These are phyloP conservation scores for Pimpla rufipes DNA, from an alignment of 2,888 invertebrate genomes.

Conservation along the genomic window DNA sequence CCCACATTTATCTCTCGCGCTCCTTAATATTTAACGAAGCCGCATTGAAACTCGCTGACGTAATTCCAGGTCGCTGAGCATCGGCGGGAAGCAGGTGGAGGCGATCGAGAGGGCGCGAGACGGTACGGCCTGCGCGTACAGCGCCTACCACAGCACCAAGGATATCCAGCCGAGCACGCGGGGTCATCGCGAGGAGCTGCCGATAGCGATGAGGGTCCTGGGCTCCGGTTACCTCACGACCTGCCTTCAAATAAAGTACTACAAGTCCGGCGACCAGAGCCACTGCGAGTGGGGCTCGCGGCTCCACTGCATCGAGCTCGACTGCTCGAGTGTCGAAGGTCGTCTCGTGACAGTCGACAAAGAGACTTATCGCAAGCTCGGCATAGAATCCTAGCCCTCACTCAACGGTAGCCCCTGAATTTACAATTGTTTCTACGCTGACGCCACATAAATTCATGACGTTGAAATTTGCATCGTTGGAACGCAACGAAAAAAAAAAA, in stretches of 20 bases:
- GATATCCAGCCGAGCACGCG: conserved; percentile 84
- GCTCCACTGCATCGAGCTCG: conserved; percentile 86
- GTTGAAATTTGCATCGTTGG: too few species aligned
- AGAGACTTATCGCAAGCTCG: conserved; percentile 85
- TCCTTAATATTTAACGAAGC: too few species aligned
- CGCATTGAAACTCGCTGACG: conserved; percentile 23
- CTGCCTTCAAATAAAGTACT: conserved; percentile 87
- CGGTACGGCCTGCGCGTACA: conserved; percentile 86
- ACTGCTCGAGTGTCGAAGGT: conserved; percentile 86
- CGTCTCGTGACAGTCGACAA: conserved; percentile 85
- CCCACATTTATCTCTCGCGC: too few species aligned
- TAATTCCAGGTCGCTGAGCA: conserved; percentile 80
- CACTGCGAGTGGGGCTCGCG: conserved; percentile 87
- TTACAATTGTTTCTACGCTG: background rate
- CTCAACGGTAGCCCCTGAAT: conserved; percentile 8
- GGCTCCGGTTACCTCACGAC: conserved; percentile 86
- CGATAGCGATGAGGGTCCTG: conserved; percentile 85
- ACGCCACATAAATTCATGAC: too few species aligned
- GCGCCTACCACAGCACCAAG: conserved; percentile 85
- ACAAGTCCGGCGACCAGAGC: conserved; percentile 86
- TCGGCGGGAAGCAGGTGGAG: conserved; percentile 84
- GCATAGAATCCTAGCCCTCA: conserved; percentile 79
- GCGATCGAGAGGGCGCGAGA: conserved; percentile 85
- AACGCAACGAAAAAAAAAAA: too few species aligned
- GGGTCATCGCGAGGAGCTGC: conserved; percentile 86